Conservation (phyloP, 2,113 vertebrate species). For the Cyanocitta stelleri region DNA sequence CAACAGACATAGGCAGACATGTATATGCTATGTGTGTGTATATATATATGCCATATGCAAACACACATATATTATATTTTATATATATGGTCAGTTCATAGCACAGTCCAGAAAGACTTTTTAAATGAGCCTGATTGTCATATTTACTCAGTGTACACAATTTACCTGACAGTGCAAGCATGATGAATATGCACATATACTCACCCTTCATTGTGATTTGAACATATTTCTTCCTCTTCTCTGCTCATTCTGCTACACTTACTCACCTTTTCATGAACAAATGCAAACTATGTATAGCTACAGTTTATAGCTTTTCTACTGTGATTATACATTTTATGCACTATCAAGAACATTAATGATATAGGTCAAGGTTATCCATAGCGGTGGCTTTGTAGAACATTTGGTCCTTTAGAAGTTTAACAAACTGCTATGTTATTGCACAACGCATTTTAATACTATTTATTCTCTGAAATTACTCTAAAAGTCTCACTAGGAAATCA, state of each 20-base stretch:
- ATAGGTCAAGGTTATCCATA: constrained; percentile 24
- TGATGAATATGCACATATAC: constrained; percentile 39
- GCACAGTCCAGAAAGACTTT: constrained; percentile 55
- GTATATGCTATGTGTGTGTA: constrained; percentile 63
- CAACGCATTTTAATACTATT: constrained; percentile 19
- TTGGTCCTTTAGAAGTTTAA: constrained; percentile 60
- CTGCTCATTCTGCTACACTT: constrained; percentile 10
- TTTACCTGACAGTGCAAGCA: constrained; percentile 53
- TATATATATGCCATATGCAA: constrained; percentile 64
- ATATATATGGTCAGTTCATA: constrained; percentile 58
- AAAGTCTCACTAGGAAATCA: constrained; percentile 48
- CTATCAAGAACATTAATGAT: constrained; percentile 38
- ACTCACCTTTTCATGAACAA: neutral
- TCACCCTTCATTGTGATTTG: constrained; percentile 11
- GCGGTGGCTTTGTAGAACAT: constrained; percentile 29
- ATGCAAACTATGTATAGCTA: neutral
- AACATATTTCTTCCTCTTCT: constrained; percentile 20
- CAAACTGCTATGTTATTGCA: constrained; percentile 55
- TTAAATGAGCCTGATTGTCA: constrained; percentile 65
- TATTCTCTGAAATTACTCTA: constrained; percentile 29
- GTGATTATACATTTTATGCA: constrained; percentile 45
- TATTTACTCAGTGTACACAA: constrained; percentile 37
- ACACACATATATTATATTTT: constrained; percentile 60
- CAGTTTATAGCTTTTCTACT: constrained; percentile 50
- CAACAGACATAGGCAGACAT: constrained; percentile 71